These are phyloP conservation scores for Neocrepidodera transversa DNA, from an alignment of 2,888 invertebrate genomes.

Conservation along the genomic window DNA sequence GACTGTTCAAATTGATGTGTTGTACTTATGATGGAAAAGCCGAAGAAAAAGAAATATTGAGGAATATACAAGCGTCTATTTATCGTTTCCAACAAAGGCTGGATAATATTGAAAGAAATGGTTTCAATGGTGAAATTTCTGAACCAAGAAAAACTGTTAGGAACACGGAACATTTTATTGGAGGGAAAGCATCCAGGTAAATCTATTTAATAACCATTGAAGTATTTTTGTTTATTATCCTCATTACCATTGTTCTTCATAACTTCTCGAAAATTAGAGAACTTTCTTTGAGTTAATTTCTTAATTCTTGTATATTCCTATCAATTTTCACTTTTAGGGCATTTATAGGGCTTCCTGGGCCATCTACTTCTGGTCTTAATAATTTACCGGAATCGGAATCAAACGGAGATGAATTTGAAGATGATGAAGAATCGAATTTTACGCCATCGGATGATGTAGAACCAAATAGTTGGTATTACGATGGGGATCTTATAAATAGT, in stretches of 20 bases:
- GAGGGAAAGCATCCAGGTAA: constrained; percentile 42
- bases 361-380: too few species aligned
- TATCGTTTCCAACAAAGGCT: constrained; percentile 59
- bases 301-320: too few species aligned
- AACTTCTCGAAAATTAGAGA: too few species aligned
- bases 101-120: constrained; percentile 57
- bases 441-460: constrained; percentile 61
- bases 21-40: constrained; percentile 61
- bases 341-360: too few species aligned
- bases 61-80: constrained; percentile 54
- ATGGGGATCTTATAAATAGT: constrained; percentile 68
- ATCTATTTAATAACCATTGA: too few species aligned
- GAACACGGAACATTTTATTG: constrained; percentile 39
- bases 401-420: constrained; percentile 22
- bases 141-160: constrained; percentile 37
- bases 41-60: constrained; percentile 60
- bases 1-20: constrained; percentile 64
- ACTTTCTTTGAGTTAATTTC: too few species aligned
- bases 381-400: constrained; percentile 10
- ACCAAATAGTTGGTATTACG: constrained; percentile 70
- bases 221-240: too few species aligned
- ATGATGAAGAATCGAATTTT: constrained; percentile 42
- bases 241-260: too few species aligned
- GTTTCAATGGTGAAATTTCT: constrained; percentile 10
- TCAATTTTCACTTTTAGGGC: too few species aligned